phyloP scores from a whole-genome alignment of 2,888 invertebrate genomes.

The Ernsta delagoae region DNA sequence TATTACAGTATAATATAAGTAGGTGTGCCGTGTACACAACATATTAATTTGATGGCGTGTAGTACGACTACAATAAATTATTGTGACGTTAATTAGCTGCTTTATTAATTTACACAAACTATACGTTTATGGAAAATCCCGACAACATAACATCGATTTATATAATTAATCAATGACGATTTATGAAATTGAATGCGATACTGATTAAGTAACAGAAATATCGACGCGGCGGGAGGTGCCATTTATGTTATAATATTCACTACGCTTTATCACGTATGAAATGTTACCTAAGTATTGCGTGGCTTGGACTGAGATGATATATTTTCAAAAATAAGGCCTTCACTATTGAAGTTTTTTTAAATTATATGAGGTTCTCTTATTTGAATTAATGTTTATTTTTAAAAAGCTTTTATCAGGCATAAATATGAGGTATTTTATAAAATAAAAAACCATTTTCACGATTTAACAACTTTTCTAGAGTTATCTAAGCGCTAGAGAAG shows the following conservation, averaged over 20 bases:
- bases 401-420: no score
- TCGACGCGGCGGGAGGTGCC: no score
- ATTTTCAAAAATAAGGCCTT: no score
- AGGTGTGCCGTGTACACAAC: conserved; percentile 48
- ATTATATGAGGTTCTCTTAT: no score
- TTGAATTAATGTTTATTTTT: no score
- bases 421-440: no score
- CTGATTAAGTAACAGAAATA: neutral
- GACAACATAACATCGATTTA: neutral
- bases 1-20: conserved; percentile 58
- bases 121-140: neutral
- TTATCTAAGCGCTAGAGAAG: conserved; percentile 41
- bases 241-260: neutral
- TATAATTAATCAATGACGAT: conserved; percentile 43
- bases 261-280: neutral
- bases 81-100: conserved; percentile 36
- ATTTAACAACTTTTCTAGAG: conserved; percentile 33
- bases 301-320: no score
- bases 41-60: conserved; percentile 23
- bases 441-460: neutral
- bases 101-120: conserved; percentile 35
- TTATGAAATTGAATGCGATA: neutral
- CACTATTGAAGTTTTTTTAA: no score
- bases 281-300: neutral
- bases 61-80: conserved; percentile 8